A percentile compares a stretch with the other conserved stretches of the same genome.
Evolutionary conservation across 2,888 invertebrate species (phyloP).

Genomic region (Entomobrya proxima): DNA sequence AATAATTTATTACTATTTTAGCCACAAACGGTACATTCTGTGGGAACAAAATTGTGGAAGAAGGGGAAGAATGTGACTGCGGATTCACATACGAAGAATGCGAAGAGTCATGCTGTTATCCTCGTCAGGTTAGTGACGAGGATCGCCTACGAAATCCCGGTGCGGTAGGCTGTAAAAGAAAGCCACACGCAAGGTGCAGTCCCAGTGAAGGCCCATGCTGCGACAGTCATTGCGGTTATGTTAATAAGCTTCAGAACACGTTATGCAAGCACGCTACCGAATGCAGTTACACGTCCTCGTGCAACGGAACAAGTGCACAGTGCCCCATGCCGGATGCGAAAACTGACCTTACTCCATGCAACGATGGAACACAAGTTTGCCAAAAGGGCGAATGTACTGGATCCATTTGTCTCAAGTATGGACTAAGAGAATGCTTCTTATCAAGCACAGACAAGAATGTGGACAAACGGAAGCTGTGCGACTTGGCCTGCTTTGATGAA

Average conservation of each 20-base stretch:
- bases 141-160: slow-evolving; percentile 84
- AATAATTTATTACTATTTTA: too few relatives aligned
- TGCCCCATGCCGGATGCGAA: slow-evolving; percentile 91
- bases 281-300: slow-evolving; percentile 91
- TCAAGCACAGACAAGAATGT: slow-evolving; percentile 87
- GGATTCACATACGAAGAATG: slow-evolving; percentile 96
- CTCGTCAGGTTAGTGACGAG: slow-evolving; percentile 84
- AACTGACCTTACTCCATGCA: slow-evolving; percentile 92
- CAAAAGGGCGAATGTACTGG: slow-evolving; percentile 94
- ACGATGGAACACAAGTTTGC: slow-evolving; percentile 91
- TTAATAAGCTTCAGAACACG: slow-evolving; percentile 81
- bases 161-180: slow-evolving; percentile 88
- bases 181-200: slow-evolving; percentile 89
- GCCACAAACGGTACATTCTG: slow-evolving; percentile 97
- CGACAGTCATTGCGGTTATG: slow-evolving; percentile 87
- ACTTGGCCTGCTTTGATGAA: slow-evolving; percentile 96
- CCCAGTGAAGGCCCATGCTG: slow-evolving; percentile 99
- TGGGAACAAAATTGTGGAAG: slow-evolving; percentile 99
- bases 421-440: slow-evolving; percentile 95
- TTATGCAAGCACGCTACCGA: slow-evolving; percentile 91
- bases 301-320: slow-evolving; percentile 89
- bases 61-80: slow-evolving; percentile 98
- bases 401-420: slow-evolving; percentile 96
- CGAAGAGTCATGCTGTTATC: slow-evolving; percentile 94
- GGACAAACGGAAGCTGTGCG: slow-evolving; percentile 92